A percentile compares a stretch with the other conserved stretches of the same genome.
Evolutionary conservation across 2,888 invertebrate species (phyloP).

Genomic region (Branchellion lobata): DNA sequence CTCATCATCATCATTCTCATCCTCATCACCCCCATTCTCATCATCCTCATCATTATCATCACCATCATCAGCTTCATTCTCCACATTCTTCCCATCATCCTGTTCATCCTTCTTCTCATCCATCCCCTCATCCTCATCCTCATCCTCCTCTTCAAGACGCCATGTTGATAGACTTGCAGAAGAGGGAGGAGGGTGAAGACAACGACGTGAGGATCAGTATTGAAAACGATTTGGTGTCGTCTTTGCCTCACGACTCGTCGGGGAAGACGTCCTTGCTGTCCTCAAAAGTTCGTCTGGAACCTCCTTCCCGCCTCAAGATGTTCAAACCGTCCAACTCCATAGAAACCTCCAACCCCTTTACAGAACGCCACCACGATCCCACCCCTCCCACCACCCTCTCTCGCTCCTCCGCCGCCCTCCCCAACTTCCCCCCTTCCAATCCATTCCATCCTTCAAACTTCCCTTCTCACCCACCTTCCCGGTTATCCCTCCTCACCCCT

Average conservation of each 20-base stretch:
- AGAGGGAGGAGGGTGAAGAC: not conserved
- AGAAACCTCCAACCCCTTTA: constrained; percentile 35
- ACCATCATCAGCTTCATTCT: not conserved
- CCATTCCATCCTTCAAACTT: not conserved
- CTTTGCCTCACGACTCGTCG: constrained; percentile 4
- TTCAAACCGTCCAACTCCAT: constrained; percentile 42
- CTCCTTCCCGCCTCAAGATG: constrained; percentile 11
- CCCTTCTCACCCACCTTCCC: not conserved
- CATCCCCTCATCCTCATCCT: no score
- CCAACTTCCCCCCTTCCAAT: not conserved
- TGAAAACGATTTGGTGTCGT: constrained; percentile 11
- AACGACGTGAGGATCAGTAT: constrained; percentile 6
- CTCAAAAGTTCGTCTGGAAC: not conserved
- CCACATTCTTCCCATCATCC: no score
- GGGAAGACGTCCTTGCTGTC: not conserved
- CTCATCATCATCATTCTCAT: no score
- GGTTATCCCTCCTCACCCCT: not conserved
- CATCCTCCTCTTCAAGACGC: not conserved
- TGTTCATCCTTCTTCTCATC: no score
- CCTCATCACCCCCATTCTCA: no score
- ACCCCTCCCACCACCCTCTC: not conserved
- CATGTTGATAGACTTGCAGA: not conserved
- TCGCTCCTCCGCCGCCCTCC: not conserved
- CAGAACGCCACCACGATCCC: not conserved
- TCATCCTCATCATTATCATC: no score